A percentile compares a stretch with the other conserved stretches of the same genome.
Evolutionary conservation across 2,797 vertebrate genomes (phyloP).

Genomic region (Chloroceryle inda): DNA sequence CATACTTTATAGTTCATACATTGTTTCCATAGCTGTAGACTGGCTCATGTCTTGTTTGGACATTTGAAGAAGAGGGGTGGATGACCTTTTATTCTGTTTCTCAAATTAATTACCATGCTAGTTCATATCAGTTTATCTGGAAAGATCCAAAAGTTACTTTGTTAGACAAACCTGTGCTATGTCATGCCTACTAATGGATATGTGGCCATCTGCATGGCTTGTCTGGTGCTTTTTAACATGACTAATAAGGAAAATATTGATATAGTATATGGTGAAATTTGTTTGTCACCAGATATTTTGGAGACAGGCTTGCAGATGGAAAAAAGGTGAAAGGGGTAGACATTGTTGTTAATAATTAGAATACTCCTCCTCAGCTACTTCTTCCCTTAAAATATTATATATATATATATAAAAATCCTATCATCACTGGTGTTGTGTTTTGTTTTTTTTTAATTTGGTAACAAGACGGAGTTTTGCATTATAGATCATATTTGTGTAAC

Average conservation of each 20-base stretch:
- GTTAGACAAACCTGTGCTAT: background rate
- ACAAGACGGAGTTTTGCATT: background rate
- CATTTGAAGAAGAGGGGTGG: background rate
- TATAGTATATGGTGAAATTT: background rate
- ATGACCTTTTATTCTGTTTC: background rate
- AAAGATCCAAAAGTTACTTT: background rate
- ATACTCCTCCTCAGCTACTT: background rate
- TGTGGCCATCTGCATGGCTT: background rate
- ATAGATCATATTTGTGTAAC: background rate
- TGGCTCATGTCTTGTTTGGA: background rate
- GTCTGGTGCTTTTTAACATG: background rate
- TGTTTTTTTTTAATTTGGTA: background rate
- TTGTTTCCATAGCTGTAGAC: background rate
- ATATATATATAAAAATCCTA: no score
- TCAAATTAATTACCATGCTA: background rate
- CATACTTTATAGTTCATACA: background rate
- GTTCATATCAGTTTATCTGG: background rate
- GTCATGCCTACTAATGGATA: accelerated
- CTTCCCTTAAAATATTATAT: background rate
- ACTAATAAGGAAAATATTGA: background rate
- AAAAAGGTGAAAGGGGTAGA: background rate
- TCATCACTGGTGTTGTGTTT: background rate
- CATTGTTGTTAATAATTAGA: background rate
- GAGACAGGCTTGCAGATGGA: background rate
- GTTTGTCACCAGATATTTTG: background rate